Evolutionary conservation across 2,797 vertebrate species (phyloP).

Genomic region (Sebastes wilsoni): DNA sequence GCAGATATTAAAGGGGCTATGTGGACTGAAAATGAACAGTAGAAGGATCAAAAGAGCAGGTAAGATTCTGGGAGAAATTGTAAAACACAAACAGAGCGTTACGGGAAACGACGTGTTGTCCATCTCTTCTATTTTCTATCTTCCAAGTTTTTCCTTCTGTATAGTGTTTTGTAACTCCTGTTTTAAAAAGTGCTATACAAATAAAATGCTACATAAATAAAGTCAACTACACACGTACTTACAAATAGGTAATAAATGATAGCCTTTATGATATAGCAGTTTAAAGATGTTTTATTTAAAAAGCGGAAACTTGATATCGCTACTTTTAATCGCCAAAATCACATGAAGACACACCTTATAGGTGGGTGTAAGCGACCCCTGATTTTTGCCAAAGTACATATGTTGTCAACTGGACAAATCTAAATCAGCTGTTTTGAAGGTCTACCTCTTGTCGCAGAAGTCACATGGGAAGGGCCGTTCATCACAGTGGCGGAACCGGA

Average conservation of each 20-base stretch:
- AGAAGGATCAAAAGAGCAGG: background rate
- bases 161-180: background rate
- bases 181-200: background rate
- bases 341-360: background rate
- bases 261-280: background rate
- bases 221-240: background rate
- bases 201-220: background rate
- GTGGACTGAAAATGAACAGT: background rate
- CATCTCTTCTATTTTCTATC: background rate
- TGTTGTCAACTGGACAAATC: background rate
- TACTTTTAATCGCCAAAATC: background rate
- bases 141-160: background rate
- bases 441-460: conserved; percentile 82
- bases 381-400: background rate
- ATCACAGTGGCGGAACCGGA: conserved; percentile 82
- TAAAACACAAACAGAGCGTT: background rate
- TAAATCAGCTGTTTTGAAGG: background rate
- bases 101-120: background rate
- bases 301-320: background rate
- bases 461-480: conserved; percentile 82
- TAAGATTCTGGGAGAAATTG: background rate
- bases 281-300: background rate
- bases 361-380: too few species aligned
- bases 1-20: background rate
- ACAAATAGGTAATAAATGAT: background rate